phyloP scores from a whole-genome alignment of 2,888 invertebrate species.

The Drosophila macrothrix region DNA sequence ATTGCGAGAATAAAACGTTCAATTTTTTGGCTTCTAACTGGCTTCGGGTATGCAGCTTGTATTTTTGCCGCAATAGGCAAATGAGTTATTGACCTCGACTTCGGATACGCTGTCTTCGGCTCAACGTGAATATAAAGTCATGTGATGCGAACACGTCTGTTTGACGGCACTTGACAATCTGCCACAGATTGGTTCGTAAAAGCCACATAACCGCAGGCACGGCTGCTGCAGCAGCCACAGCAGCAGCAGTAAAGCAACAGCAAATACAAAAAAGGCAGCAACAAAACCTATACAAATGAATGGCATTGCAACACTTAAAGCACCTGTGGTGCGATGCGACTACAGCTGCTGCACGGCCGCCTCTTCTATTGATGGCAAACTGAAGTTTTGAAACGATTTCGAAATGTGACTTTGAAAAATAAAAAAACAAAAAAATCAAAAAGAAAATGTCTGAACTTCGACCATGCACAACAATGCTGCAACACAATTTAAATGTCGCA shows the following conservation, averaged over 20 bases:
- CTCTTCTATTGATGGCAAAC: conserved; percentile 54
- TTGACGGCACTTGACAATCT: conserved; percentile 54
- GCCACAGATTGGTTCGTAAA: conserved; percentile 56
- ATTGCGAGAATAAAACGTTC: conserved; percentile 33
- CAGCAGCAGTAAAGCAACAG: conserved; percentile 6
- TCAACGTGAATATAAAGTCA: conserved; percentile 39
- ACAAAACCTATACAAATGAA: conserved; percentile 49
- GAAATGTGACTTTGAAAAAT: conserved; percentile 70
- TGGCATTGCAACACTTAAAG: conserved; percentile 67
- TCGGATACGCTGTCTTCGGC: conserved; percentile 9
- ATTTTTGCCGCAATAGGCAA: conserved; percentile 42
- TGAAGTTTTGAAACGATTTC: conserved; percentile 57
- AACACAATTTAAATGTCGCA: conserved; percentile 68
- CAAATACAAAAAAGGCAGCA: conserved; percentile 12
- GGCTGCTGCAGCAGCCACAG: conserved; percentile 21
- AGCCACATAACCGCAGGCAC: conserved; percentile 56
- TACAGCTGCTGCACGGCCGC: conserved; percentile 36
- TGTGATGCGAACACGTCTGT: conserved; percentile 51
- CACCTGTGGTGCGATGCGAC: conserved; percentile 46
- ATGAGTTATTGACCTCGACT: conserved; percentile 62
- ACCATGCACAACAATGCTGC: conserved; percentile 27
- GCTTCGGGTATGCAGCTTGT: conserved; percentile 11
- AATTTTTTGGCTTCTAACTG: conserved; percentile 27
- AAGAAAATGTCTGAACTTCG: conserved; percentile 59
- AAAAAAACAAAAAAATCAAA: conserved; percentile 25